Evolutionary conservation across 2,113 vertebrate species (phyloP), one percentile per base, ranked within the genome.

Genomic region (Dromaius novaehollandiae): DNA sequence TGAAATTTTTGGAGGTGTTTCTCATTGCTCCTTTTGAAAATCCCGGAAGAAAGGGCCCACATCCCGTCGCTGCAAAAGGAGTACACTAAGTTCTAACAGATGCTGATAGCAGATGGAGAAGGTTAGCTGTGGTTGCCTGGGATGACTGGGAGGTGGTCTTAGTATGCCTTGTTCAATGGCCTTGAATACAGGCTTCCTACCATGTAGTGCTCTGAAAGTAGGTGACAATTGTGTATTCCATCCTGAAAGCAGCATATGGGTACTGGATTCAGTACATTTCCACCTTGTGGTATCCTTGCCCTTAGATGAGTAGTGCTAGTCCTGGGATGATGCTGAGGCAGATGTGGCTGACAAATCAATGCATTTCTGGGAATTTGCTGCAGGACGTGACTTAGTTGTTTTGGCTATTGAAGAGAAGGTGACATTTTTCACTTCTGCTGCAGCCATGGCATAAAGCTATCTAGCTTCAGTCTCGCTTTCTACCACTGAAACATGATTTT

Each of bases 381-480:
- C 87, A 86, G 85, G 71, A 34, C 26, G 6, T 10, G 56, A 88
- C 64, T 60, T 91, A 11, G 46, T 60, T 82, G 53, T 82, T 53
- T 66, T 68, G 63, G 38, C 53, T 71, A 8, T 48, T 92, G 46
- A n/a, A 48, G 81, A 90, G 53, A 42, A 86, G 74, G 71, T 90
- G 89, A 30, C 56, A 34, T 13, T 88, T 90, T 68, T 48, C 69
- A 50, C 22, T 40, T 78, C 44, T 30, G 7, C 46, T 81, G 36
- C 7, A 88, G 51, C 55, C 0, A 0, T 56, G 60, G n/a, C 48
- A 50, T 65, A 85, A 82, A 91, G 46, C 40, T 51, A 1, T 73
- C 77, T 68, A 69, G 11, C 46, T 68, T 77, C 74, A 42, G 7
- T 70, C 61, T 86, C 77, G 44, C 84, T 82, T 94, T 89, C 55